Base-by-base conservation (phyloP, 2,113 vertebrate species). In the Patagioenas fasciata region DNA sequence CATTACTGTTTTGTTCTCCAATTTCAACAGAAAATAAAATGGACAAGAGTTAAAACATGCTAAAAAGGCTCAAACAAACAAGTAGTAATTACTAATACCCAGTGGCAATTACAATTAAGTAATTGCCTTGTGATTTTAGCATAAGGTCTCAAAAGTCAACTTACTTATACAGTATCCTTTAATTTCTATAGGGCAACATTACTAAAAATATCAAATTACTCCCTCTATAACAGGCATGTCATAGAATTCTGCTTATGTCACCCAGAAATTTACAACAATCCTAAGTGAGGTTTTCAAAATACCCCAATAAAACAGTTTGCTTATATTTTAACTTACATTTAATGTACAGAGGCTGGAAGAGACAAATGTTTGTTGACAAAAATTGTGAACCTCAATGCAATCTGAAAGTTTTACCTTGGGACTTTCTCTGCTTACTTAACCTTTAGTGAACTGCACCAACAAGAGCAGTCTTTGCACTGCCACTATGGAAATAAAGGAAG, bases 391-490 rank as follows among this genome's bases (percentile, higher is more conserved):
- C 91, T 95, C 81, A 94, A 94, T 94, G 91, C 92, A 96, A 88
- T 93, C 85, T 74, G 88, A 94, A 96, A 94, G 87, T 93, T 95
- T 97, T 96, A 96, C 97, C 96, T 97, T 94, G 84, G 96, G 91
- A 96, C 97, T 94, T 94, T 96, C 90, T 95, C 97, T 97, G 95
- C 92, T 97, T 93, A 97, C 96, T 97, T 97, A 98, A 97, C 92
- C 97, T 95, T 95, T 91, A 97, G 95, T 96, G 97, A 97, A 97
- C 97, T 97, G 97, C 97, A 97, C 97, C 97, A 97, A 97, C 97
- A 97, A 97, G 61, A 97, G 96, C 97, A 97, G 97, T 94, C 97
- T 95, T 88, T 96, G 97, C 97, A 97, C 87, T 97, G 97, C 90
- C 95, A 95, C 96, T 96, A 97, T 0, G 97, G 96, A 97, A 96